Conservation (phyloP, 2,113 vertebrate species). For the Syngnathus floridae region DNA sequence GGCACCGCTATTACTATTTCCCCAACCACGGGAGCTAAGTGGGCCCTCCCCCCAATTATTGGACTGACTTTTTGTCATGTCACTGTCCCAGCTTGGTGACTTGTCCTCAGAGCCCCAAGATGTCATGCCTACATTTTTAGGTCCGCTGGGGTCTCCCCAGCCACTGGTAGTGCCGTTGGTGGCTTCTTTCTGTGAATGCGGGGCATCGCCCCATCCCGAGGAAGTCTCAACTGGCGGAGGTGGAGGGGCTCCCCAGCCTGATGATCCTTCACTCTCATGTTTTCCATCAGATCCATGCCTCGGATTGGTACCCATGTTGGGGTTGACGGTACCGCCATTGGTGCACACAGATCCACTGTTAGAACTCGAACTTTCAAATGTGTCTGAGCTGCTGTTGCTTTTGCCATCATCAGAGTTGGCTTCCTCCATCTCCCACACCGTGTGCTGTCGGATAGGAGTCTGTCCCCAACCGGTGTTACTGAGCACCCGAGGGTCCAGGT, state of each 20-base stretch:
- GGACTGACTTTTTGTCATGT: conserved; percentile 78
- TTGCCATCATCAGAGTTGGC: conserved; percentile 76
- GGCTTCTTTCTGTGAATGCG: conserved; percentile 74
- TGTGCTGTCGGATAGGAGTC: conserved; percentile 95
- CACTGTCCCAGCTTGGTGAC: conserved; percentile 84
- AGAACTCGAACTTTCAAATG: conserved; percentile 72
- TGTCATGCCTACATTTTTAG: conserved; percentile 78
- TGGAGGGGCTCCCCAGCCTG: conserved; percentile 82
- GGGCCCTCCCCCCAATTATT: conserved; percentile 85
- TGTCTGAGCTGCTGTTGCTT: conserved; percentile 82
- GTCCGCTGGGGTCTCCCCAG: conserved; percentile 82
- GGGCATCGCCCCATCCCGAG: conserved; percentile 79
- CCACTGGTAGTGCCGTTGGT: conserved; percentile 75
- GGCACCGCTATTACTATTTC: conserved; percentile 75
- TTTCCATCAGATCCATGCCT: conserved; percentile 86
- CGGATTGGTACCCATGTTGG: conserved; percentile 63
- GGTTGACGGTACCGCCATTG: conserved; percentile 51
- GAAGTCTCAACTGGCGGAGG: conserved; percentile 66
- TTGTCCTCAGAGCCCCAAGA: conserved; percentile 91
- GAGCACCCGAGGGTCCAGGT: conserved; percentile 92
- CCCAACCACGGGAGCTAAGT: conserved; percentile 82
- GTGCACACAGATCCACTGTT: conserved; percentile 44
- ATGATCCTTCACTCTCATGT: conserved; percentile 81
- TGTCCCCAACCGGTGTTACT: conserved; percentile 97
- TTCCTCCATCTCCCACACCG: conserved; percentile 97